Evolutionary conservation across 2,113 vertebrate species (phyloP).

Genomic region (Phrynosoma platyrhinos): DNA sequence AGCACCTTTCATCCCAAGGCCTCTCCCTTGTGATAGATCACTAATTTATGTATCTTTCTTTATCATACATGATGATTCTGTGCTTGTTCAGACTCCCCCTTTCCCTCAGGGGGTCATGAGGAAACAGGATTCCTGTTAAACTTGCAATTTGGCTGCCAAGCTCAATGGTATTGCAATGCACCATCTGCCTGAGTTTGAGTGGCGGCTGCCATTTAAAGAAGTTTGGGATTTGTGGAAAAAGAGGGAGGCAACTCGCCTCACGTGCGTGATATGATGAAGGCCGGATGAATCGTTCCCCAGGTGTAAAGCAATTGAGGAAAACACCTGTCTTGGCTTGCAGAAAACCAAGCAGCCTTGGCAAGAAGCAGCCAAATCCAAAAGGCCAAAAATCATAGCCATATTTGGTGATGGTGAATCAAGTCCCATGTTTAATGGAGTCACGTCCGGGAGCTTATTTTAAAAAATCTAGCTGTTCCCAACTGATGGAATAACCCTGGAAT

Average conservation of each 20-base stretch:
- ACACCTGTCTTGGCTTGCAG: conserved; percentile 8
- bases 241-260: not conserved
- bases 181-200: not conserved
- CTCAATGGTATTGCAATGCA: not conserved
- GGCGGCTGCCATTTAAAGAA: not conserved
- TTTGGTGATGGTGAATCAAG: not conserved
- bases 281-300: not conserved
- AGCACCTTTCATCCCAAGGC: not conserved
- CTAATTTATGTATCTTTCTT: not conserved
- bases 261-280: not conserved
- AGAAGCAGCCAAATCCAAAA: not conserved
- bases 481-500: not conserved
- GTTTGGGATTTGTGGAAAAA: not conserved
- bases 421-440: too few relatives aligned
- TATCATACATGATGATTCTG: not conserved
- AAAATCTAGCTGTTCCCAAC: not conserved
- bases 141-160: not conserved
- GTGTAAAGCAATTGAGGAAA: not conserved
- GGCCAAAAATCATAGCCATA: not conserved
- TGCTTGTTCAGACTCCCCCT: not conserved
- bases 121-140: not conserved
- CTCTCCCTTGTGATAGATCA: conserved; percentile 30
- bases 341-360: not conserved
- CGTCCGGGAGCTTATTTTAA: not conserved
- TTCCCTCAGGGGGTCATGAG: not conserved